Evolutionary conservation across 1,140 invertebrate genomes (phyloP).

Genomic region (Dysdera silvatica): DNA sequence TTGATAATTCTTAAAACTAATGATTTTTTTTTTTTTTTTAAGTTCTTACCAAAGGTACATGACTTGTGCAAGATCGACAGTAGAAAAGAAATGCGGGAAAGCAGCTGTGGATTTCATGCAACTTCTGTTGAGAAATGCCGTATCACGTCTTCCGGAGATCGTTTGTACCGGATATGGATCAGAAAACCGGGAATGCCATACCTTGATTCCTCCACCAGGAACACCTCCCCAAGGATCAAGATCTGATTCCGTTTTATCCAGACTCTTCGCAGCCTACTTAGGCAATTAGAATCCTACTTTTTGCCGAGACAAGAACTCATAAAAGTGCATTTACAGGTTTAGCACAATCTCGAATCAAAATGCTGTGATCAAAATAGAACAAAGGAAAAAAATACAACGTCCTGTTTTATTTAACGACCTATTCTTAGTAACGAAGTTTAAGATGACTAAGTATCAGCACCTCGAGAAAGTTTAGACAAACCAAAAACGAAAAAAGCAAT

Average conservation of each 20-base stretch:
- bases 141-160: conserved; percentile 36
- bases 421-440: no score
- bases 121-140: conserved; percentile 34
- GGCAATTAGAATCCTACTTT: conserved; percentile 32
- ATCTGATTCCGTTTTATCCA: conserved; percentile 30
- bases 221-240: conserved; percentile 30
- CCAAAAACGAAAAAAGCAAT: no score
- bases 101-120: conserved; percentile 35
- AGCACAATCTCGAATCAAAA: no score
- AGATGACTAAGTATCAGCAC: no score
- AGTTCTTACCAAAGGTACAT: conserved; percentile 28
- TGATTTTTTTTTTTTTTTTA: background rate
- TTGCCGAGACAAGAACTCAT: no score
- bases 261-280: conserved; percentile 31
- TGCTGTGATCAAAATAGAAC: no score
- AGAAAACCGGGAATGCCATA: conserved; percentile 27
- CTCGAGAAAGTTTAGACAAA: no score
- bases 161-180: conserved; percentile 33
- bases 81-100: conserved; percentile 37
- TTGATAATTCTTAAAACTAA: background rate
- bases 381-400: no score
- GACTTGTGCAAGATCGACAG: conserved; percentile 31
- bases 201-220: conserved; percentile 25
- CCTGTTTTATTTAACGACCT: no score
- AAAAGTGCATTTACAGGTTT: no score